Conservation (phyloP, 2,888 invertebrate species). For the Clunio marinus region DNA sequence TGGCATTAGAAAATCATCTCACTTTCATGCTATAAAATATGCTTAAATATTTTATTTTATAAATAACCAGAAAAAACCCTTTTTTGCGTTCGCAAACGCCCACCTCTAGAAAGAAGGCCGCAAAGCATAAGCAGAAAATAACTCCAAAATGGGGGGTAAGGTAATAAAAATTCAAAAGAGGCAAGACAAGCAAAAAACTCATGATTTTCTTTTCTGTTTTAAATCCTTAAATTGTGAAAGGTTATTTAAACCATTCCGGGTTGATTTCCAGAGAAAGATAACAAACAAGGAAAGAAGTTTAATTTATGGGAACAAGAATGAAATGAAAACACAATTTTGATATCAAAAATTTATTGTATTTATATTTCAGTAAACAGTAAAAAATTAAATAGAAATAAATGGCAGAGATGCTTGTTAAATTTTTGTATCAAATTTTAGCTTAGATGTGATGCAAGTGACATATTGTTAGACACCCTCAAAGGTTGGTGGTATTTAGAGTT, state of each 20-base stretch:
- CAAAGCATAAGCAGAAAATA: background rate
- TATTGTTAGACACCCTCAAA: too few relatives aligned
- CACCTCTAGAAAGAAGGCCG: too few relatives aligned
- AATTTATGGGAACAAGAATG: slow-evolving; percentile 32
- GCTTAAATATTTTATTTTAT: slow-evolving; percentile 34
- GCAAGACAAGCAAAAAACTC: background rate
- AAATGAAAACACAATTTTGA: slow-evolving; percentile 25
- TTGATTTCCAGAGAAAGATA: slow-evolving; percentile 34
- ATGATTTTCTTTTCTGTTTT: too few relatives aligned
- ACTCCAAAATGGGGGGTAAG: slow-evolving; percentile 12
- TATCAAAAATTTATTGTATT: slow-evolving; percentile 39
- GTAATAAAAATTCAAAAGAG: slow-evolving; percentile 25
- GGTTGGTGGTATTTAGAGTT: too few relatives aligned
- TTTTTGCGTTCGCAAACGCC: slow-evolving; percentile 3
- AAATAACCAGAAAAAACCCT: slow-evolving; percentile 33
- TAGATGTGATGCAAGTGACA: too few relatives aligned
- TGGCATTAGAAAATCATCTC: background rate
- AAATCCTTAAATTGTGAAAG: slow-evolving; percentile 16
- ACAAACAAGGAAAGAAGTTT: slow-evolving; percentile 25
- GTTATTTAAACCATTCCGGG: too few relatives aligned
- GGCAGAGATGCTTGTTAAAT: too few relatives aligned
- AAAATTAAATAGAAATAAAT: too few relatives aligned
- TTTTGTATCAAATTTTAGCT: too few relatives aligned
- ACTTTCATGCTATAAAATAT: background rate
- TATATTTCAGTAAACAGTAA: too few relatives aligned